Evolutionary conservation across 2,113 vertebrate genomes (phyloP).

Genomic region (Dasyurus viverrinus): DNA sequence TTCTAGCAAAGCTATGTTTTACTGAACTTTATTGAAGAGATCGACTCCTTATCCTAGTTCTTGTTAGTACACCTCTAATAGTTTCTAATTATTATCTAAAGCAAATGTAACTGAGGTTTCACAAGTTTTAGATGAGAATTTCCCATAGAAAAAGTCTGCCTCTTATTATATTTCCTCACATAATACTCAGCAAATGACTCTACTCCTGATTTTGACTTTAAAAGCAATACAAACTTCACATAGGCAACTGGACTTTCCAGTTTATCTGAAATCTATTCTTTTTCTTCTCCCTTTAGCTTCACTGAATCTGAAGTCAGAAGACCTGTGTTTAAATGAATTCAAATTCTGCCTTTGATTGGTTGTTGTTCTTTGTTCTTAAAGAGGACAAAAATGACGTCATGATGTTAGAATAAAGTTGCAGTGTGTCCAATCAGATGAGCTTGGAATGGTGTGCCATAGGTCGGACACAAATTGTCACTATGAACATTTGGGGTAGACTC

Average conservation of each 20-base stretch:
- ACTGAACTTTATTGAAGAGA: background rate
- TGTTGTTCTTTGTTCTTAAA: too few relatives aligned
- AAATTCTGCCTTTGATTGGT: background rate
- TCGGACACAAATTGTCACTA: too few relatives aligned
- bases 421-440: too few relatives aligned
- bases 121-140: background rate
- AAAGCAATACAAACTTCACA: background rate
- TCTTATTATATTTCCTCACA: background rate
- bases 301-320: background rate
- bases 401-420: too few relatives aligned
- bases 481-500: too few relatives aligned
- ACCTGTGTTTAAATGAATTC: background rate
- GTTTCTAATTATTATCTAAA: background rate
- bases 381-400: too few relatives aligned
- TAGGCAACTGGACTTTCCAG: background rate
- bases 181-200: background rate
- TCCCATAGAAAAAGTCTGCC: background rate
- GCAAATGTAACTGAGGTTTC: background rate
- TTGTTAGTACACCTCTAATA: background rate
- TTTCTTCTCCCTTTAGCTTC: background rate
- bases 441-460: too few relatives aligned
- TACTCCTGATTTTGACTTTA: background rate
- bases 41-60: background rate
- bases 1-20: background rate
- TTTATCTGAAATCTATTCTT: background rate